Base-by-base conservation (phyloP, 2,797 vertebrate species). In the Gambusia yucatana region DNA sequence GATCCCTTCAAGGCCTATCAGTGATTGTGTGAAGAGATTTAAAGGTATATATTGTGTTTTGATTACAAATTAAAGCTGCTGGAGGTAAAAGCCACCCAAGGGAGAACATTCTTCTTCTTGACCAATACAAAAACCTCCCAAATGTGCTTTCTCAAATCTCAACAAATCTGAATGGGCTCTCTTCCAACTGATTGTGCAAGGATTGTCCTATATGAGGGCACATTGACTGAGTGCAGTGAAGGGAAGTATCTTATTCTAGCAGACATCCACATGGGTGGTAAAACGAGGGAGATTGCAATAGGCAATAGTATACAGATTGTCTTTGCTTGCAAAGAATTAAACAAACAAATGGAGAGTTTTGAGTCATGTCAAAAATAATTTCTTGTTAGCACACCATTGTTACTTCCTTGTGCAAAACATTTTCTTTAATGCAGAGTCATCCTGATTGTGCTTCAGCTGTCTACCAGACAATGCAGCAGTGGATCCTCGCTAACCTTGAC, bases 171-270 rank as follows among this genome's bases (percentile, higher is more conserved):
- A 91, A 90, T 80, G 75, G 86, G 89, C 90, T 81, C 78, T 79
- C 73, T 84, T 87, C 77, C 85, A 86, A 84, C 84, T 86, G 92
- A 95, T 95, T 91, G 89, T 90, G 80, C 79, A 76, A 80, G 76
- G 65, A 87, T 88, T 89, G 84, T 91, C 86, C 88, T 84, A 87
- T 89, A 95, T 95, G 91, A 80, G 92, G 94, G 95, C 81, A 82
- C 91, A 96, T 94, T 96, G 93, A 95, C 20, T 77, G 63, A 84
- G 88, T 94, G 93, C 93, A 94, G 85, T 91, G 91, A 83, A 95
- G 91, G 88, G 91, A 92, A 90, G 73, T 92, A 94, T 94, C 92
- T 90, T 55, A 82, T 93, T 93, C 91, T 93, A 79, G 72, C 76
- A 92, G 80, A 84, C 85, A 77, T 92, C 92, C 77, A 89, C 94